Conservation (phyloP, 2,888 invertebrate genomes). For the Gortyna flavago region DNA sequence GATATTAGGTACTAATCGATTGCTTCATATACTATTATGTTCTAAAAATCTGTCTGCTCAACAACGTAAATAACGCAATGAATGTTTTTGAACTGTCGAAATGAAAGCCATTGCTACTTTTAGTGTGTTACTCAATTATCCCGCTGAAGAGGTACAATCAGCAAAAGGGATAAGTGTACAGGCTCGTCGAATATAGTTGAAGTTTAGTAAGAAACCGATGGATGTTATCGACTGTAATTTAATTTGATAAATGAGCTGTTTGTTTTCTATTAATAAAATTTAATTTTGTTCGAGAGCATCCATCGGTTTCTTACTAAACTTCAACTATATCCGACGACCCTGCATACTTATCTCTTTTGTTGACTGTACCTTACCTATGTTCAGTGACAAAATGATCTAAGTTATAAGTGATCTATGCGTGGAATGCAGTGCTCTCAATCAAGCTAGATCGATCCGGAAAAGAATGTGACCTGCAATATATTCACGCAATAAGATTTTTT, state of each 20-base stretch:
- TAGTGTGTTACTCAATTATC: neutral
- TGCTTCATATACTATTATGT: neutral
- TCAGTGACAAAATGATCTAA: no score
- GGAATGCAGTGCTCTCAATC: slow-evolving; percentile 4
- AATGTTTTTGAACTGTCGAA: neutral
- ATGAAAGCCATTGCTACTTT: neutral
- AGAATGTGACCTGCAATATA: slow-evolving; percentile 40
- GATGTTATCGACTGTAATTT: no score
- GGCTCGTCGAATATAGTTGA: no score
- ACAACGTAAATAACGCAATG: neutral
- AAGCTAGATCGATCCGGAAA: slow-evolving; percentile 8
- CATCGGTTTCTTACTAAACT: no score
- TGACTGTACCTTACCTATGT: neutral
- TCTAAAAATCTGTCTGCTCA: neutral
- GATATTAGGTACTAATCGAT: neutral
- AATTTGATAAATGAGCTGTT: no score
- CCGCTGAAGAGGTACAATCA: neutral
- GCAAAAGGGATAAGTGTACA: no score
- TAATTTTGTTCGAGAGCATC: no score
- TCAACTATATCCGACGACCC: no score
- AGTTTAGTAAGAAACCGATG: no score
- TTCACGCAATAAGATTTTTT: slow-evolving; percentile 40
- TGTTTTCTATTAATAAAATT: no score
- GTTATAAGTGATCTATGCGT: no score
- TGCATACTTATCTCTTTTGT: no score